These are phyloP conservation scores for Anodontia alba DNA, from an alignment of 2,888 invertebrate species.

Conservation along the genomic window DNA sequence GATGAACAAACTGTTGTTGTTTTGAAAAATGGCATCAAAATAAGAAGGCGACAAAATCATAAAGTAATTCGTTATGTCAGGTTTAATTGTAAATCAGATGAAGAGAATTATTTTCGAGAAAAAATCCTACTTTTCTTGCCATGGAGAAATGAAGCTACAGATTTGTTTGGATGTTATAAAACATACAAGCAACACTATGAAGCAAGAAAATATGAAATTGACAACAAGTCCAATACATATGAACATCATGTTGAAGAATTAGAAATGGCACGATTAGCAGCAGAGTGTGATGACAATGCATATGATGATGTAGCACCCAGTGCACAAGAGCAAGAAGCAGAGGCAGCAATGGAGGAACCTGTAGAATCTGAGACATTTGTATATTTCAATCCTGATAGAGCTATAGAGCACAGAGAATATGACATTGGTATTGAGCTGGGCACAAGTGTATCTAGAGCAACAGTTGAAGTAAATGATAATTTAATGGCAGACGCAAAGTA, in stretches of 20 bases:
- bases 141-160: constrained; percentile 23
- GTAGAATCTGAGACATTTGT: constrained; percentile 8
- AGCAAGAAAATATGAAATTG: not conserved
- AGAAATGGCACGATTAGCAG: not conserved
- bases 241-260: constrained; percentile 29
- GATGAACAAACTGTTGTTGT: not conserved
- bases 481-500: constrained; percentile 4
- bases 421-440: not conserved
- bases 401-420: not conserved
- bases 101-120: constrained; percentile 34
- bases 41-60: constrained; percentile 2
- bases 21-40: not conserved
- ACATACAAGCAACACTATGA: constrained; percentile 19
- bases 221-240: constrained; percentile 26
- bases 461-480: constrained; percentile 8
- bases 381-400: not conserved
- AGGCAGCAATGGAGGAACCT: constrained; percentile 27
- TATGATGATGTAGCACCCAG: constrained; percentile 36
- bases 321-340: constrained; percentile 25
- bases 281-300: constrained; percentile 16
- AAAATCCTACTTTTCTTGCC: constrained; percentile 28
- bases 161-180: not conserved
- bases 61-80: constrained; percentile 29
- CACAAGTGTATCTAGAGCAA: not conserved
- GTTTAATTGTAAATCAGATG: constrained; percentile 18